Conservation (phyloP, 1,140 invertebrate genomes). For the Saccostrea echinata region DNA sequence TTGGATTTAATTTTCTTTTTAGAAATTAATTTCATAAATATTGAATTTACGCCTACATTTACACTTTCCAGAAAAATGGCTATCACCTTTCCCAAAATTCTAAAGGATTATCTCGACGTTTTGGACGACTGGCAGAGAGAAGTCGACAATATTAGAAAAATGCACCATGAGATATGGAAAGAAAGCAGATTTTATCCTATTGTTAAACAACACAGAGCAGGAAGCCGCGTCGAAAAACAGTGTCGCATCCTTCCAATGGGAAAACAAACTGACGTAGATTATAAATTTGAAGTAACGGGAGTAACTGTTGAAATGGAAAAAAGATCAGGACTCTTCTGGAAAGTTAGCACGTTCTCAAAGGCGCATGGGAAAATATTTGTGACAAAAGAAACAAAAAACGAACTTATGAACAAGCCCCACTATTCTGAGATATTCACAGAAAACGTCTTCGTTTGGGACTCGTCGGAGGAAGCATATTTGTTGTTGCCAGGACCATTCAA, state of each 20-base stretch:
- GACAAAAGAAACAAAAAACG: not conserved
- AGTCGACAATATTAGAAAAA: slow-evolving; percentile 52
- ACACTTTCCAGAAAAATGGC: not conserved
- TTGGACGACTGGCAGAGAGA: slow-evolving; percentile 49
- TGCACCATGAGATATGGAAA: slow-evolving; percentile 56
- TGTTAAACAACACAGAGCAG: slow-evolving; percentile 56
- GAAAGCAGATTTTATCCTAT: slow-evolving; percentile 9
- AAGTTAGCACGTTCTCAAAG: slow-evolving; percentile 24
- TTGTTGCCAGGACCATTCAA: slow-evolving; percentile 49
- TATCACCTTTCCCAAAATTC: not conserved
- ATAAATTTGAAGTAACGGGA: slow-evolving; percentile 53
- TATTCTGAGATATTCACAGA: slow-evolving; percentile 50
- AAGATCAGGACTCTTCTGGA: slow-evolving; percentile 37
- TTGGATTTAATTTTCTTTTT: not conserved
- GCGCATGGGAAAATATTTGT: slow-evolving; percentile 50
- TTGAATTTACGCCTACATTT: not conserved
- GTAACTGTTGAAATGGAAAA: slow-evolving; percentile 23
- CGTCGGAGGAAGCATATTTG: slow-evolving; percentile 23
- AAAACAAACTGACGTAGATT: slow-evolving; percentile 53
- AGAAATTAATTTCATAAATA: too few species aligned
- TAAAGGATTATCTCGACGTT: slow-evolving; percentile 29
- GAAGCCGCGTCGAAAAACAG: slow-evolving; percentile 54
- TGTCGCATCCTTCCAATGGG: slow-evolving; percentile 45
- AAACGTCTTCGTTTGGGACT: not conserved
- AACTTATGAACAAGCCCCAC: not conserved